Base-by-base conservation (phyloP, 2,888 invertebrate species). In the Brachylomia viminalis region DNA sequence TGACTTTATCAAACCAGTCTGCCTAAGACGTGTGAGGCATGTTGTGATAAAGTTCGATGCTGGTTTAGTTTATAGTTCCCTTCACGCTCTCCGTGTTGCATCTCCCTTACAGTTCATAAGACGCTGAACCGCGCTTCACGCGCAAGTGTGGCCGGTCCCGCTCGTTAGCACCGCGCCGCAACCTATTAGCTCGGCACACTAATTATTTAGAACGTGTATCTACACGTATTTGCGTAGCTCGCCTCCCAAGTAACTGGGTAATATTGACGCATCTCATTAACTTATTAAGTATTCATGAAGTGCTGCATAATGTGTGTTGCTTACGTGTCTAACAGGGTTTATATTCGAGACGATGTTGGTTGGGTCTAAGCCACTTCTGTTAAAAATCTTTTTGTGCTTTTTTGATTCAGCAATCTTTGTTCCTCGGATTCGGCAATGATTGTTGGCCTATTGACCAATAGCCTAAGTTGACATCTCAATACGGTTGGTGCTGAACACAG, bases 111-210 rank as follows among this genome's bases (percentile, higher is more conserved):
- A 84, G 83, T 82, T 74, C 66, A 80, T 66, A 84, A 88, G 84
- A 83, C 82, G 79, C 75, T 75, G 80, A 87, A 87, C 82, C 83
- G 62, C 75, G 73, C 82, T 77, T 83, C 80, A 79, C 71, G 81
- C 75, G 75, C 85, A 86, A 88, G 86, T 85, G 83, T 84, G 87
- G 66, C 83, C 73, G 65, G 76, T 65, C 74, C 79, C 77, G 74
- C 82, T 83, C 80, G 79, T 87, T 87, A 84, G 78, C 75, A 72
- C 61, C 69, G 64, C 69, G 76, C 87, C 87, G 74, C 84, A 86
- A 73, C 75, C 82, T 86, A 87, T 87, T 86, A 84, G 75, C 79
- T 75, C 15, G 66, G 78, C 76, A 82, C 73, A 78, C 76, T 77
- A 75, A 78, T 81, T 79, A 84, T 86, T 84, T 80, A 82, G 75